Base-by-base conservation (phyloP, 2,797 vertebrate species). In the Parotocinclus haroldoi region DNA sequence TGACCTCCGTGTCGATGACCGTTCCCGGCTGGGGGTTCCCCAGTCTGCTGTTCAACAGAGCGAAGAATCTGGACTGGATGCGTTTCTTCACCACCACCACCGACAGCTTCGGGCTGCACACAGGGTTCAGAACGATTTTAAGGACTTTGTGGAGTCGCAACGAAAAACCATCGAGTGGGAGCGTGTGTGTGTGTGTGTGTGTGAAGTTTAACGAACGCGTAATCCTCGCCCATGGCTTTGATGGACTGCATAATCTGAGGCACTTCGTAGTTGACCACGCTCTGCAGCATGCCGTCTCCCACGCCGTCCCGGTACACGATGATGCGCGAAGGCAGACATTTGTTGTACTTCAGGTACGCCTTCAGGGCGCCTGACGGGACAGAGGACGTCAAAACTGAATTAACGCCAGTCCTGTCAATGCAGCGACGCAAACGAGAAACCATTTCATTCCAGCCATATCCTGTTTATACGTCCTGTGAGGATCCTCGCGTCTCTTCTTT, bases 61-160 rank as follows among this genome's bases (percentile, higher is more conserved):
- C 85, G 3, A 99, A 98, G 77, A 99, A 95, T 54, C 96, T 89
- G 78, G 89, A 82, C 55, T 76, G 86, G 67, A 96, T 84, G 1
- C 94, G 89, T 57, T 99, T 99, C 87, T 96, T 99, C 76, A 99
- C 96, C 73, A 99, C 94, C 37, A 98, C 91, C 69, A 99, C 92
- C 0, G 88, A 91, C 0, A 99, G 84, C 55, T 90, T 95, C 1
- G 97, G 96, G 62, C 97, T 98, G 37, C 1, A 9, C 37, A 36
- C 13, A 60, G 14, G 39, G 51, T 19, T 3, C 1, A 16, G 16
- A n/a, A n/a, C n/a, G 14, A 1, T 2, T 1, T 19, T 10, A 78
- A 39, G 19, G 50, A 9, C 14, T 14, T 50, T 6, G 14, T 50
- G 48, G 10, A n/a, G n/a, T n/a, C n/a, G n/a, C n/a, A n/a, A n/a